phyloP scores from a whole-genome alignment of 2,888 invertebrate genomes.

The Athalia rosae region DNA sequence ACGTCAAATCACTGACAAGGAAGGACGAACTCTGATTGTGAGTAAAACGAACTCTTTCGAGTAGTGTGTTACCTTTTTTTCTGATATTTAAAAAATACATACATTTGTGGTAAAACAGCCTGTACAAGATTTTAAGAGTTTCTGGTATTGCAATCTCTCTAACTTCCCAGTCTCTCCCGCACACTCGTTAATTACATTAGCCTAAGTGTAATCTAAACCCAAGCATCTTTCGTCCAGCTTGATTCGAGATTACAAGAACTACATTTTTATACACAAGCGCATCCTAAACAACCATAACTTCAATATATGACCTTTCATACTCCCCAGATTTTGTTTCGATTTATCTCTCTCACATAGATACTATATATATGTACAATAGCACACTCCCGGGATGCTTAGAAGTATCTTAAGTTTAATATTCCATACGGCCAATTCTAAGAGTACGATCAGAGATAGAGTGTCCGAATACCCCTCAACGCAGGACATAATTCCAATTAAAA shows the following conservation, averaged over 20 bases:
- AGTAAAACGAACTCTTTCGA: conserved; percentile 24
- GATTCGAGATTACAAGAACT: conserved; percentile 40
- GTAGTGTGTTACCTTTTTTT: conserved; percentile 47
- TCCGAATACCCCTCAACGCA: not conserved
- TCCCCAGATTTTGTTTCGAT: conserved; percentile 27
- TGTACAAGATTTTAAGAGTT: conserved; percentile 56
- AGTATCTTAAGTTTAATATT: conserved; percentile 43
- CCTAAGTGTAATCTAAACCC: conserved; percentile 36
- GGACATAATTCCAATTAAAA: conserved; percentile 3
- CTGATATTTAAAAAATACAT: conserved; percentile 60
- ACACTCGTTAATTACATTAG: conserved; percentile 26
- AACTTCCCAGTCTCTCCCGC: conserved; percentile 25
- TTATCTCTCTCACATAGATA: conserved; percentile 18
- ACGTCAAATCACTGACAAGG: not conserved
- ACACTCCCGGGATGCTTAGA: conserved; percentile 40
- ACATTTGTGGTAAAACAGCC: conserved; percentile 61
- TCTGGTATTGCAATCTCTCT: conserved; percentile 16
- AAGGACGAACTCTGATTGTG: not conserved
- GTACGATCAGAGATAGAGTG: conserved; percentile 29
- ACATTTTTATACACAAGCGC: conserved; percentile 29
- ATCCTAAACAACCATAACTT: conserved; percentile 35
- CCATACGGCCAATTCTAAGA: conserved; percentile 32
- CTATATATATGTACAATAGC: conserved; percentile 36
- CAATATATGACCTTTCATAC: conserved; percentile 5
- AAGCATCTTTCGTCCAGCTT: not conserved